Conservation (phyloP, 2,888 invertebrate species). For the Drosophila barbarae region DNA sequence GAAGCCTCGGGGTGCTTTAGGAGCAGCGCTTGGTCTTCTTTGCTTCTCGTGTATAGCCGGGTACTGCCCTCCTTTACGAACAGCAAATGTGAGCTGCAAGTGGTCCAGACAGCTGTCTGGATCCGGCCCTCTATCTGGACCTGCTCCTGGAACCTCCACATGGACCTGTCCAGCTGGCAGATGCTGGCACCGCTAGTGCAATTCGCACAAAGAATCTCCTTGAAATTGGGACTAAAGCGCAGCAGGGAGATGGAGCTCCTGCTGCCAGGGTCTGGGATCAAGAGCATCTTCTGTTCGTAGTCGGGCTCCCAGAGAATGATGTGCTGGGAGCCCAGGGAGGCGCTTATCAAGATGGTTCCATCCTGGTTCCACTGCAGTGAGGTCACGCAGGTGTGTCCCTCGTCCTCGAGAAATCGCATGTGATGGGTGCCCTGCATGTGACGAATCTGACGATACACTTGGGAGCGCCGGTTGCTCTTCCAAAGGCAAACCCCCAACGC, state of each 20-base stretch:
- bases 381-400: constrained; percentile 11
- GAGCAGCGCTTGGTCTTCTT: not conserved
- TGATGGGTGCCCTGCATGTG: not conserved
- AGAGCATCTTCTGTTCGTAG: not conserved
- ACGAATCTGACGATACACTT: not conserved
- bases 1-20: not conserved
- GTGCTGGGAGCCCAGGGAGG: constrained; percentile 14
- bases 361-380: constrained; percentile 40
- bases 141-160: not conserved
- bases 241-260: constrained; percentile 14
- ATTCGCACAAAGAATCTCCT: constrained; percentile 2
- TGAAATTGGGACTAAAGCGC: constrained; percentile 8
- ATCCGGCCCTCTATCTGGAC: not conserved
- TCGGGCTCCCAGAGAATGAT: constrained; percentile 45
- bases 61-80: constrained; percentile 3
- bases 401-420: not conserved
- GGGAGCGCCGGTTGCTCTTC: constrained; percentile 2
- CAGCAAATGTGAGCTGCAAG: constrained; percentile 23
- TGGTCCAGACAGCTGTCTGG: constrained; percentile 47
- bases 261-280: not conserved
- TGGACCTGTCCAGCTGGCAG: not conserved
- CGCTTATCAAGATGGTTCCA: constrained; percentile 29
- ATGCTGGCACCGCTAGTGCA: not conserved
- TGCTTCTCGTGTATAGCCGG: constrained; percentile 5
- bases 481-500: constrained; percentile 40